These are phyloP conservation scores for Piliocolobus tephrosceles DNA, from an alignment of 2,113 vertebrate genomes.

Conservation along the genomic window DNA sequence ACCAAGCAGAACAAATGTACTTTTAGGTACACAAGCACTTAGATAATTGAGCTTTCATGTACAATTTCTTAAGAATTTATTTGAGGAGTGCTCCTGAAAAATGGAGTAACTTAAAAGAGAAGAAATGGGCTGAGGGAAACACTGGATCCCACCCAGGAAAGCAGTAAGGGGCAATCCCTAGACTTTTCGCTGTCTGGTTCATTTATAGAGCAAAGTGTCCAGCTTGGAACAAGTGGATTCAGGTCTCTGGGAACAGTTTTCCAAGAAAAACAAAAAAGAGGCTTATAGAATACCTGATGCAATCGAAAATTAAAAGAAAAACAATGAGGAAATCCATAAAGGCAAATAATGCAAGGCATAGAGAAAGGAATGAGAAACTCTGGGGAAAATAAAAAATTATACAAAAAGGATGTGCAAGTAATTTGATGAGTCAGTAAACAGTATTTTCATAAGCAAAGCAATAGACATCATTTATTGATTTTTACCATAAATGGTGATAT, in stretches of 20 bases:
- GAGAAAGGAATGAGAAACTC: background rate
- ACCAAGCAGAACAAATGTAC: background rate
- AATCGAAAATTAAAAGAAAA: background rate
- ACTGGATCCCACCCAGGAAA: background rate
- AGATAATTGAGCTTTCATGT: background rate
- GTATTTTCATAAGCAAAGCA: constrained; percentile 13
- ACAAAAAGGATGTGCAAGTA: background rate
- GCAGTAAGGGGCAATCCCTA: background rate
- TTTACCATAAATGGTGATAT: background rate
- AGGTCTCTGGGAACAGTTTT: background rate
- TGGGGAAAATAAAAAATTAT: background rate
- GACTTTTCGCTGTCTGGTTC: background rate
- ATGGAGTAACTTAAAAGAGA: background rate
- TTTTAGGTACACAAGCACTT: background rate
- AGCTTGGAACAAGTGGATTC: background rate
- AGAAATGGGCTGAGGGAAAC: background rate
- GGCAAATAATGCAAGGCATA: background rate
- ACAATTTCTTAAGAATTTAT: background rate
- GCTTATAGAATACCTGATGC: background rate
- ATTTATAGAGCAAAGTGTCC: background rate
- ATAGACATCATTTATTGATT: constrained; percentile 16
- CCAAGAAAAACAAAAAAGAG: background rate
- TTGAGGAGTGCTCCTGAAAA: background rate
- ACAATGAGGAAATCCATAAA: background rate
- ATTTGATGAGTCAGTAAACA: background rate